phyloP scores from a whole-genome alignment of 2,888 invertebrate species.

The Acronicta psi region DNA sequence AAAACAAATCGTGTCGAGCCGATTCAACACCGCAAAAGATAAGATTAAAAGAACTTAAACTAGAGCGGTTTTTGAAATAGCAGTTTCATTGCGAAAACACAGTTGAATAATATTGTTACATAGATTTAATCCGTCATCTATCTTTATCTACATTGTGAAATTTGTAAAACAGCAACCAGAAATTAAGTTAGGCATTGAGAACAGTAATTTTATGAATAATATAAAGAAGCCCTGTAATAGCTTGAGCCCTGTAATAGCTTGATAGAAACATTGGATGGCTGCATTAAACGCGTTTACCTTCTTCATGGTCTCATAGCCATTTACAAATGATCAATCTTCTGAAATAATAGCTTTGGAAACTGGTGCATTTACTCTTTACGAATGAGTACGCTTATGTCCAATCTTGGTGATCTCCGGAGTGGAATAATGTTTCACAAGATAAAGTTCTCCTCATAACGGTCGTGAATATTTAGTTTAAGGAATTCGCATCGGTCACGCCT shows the following conservation, averaged over 20 bases:
- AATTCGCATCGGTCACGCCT: conserved; percentile 81
- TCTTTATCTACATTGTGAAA: conserved; percentile 38
- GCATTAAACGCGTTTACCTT: conserved; percentile 69
- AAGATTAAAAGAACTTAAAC: conserved; percentile 42
- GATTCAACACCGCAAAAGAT: conserved; percentile 24
- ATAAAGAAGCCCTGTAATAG: conserved; percentile 51
- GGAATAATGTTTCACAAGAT: conserved; percentile 46
- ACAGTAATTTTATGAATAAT: conserved; percentile 54
- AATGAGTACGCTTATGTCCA: conserved; percentile 52
- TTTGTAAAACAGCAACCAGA: conserved; percentile 27
- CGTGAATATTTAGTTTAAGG: conserved; percentile 70
- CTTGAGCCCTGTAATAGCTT: conserved; percentile 50
- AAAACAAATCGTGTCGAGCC: conserved; percentile 27
- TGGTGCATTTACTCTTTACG: conserved; percentile 46
- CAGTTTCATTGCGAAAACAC: conserved; percentile 36
- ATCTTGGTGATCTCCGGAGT: conserved; percentile 51
- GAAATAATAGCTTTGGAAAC: conserved; percentile 54
- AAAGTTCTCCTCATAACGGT: conserved; percentile 60
- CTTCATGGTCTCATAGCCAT: conserved; percentile 72
- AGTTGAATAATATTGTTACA: conserved; percentile 43
- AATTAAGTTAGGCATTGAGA: conserved; percentile 48
- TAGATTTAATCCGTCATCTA: conserved; percentile 36
- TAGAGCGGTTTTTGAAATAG: conserved; percentile 46
- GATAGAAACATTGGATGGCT: conserved; percentile 57
- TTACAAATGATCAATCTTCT: conserved; percentile 52